phyloP scores from a whole-genome alignment of 2,113 vertebrate species.

The Crypturellus undulatus region DNA sequence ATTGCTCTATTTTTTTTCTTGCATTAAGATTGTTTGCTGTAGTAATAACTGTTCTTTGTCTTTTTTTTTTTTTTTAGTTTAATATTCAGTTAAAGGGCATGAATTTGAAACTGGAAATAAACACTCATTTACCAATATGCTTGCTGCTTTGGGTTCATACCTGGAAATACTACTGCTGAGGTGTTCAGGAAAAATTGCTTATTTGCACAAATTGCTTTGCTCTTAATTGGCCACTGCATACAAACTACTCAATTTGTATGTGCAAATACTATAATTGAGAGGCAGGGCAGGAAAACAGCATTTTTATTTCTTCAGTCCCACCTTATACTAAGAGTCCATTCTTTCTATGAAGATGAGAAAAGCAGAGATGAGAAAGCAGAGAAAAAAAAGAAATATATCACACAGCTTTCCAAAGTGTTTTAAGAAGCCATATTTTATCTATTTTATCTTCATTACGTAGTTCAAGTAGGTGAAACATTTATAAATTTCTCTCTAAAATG shows the following conservation, averaged over 20 bases:
- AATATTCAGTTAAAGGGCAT: not conserved
- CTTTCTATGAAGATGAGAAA: not conserved
- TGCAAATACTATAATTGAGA: not conserved
- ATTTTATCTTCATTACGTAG: not conserved
- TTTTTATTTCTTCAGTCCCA: not conserved
- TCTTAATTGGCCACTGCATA: not conserved
- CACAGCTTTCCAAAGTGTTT: not conserved
- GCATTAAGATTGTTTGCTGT: not conserved
- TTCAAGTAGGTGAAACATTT: not conserved
- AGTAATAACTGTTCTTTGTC: not conserved
- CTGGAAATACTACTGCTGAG: not conserved
- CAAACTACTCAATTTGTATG: not conserved
- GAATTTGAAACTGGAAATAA: not conserved
- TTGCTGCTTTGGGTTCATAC: not conserved
- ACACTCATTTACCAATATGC: not conserved
- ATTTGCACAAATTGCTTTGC: not conserved
- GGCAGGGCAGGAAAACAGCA: not conserved
- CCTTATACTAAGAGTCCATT: not conserved
- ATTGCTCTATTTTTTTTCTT: not conserved
- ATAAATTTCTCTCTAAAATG: not conserved
- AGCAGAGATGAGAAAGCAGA: not conserved
- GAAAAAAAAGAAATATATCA: not conserved
- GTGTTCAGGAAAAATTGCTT: not conserved
- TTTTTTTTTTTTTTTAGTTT: not conserved
- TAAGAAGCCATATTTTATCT: not conserved